Evolutionary conservation across 2,797 vertebrate genomes (phyloP).

Genomic region (Parotocinclus haroldoi): DNA sequence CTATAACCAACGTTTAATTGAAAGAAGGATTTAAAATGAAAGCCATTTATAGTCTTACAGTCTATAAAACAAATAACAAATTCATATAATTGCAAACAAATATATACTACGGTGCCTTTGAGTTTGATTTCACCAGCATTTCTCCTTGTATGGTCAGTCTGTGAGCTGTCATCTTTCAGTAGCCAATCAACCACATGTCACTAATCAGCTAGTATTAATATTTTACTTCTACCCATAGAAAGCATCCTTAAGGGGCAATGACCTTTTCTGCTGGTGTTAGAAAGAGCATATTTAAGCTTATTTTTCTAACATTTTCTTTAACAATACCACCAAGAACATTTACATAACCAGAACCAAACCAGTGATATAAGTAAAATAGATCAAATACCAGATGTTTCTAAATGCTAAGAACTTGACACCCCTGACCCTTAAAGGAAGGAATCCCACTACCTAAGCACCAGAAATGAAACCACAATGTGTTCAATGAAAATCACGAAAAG

Average conservation of each 20-base stretch:
- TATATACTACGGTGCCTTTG: background rate
- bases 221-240: no score
- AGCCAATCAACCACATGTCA: no score
- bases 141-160: no score
- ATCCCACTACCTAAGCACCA: constrained; percentile 8
- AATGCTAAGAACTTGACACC: constrained; percentile 25
- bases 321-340: background rate
- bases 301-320: background rate
- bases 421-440: constrained; percentile 22
- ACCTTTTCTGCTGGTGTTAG: no score
- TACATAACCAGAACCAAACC: background rate
- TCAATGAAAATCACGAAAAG: constrained; percentile 46
- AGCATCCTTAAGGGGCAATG: no score
- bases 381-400: constrained; percentile 33
- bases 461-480: constrained; percentile 35
- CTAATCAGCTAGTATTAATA: no score
- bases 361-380: background rate
- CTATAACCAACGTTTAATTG: constrained; percentile 57
- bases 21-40: constrained; percentile 33
- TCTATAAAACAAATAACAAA: background rate
- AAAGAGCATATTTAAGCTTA: no score
- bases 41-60: constrained; percentile 25
- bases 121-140: no score
- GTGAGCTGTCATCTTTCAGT: background rate
- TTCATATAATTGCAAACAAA: background rate